Base-by-base conservation (phyloP, 1,140 invertebrate species). In the Lepidurus packardi region DNA sequence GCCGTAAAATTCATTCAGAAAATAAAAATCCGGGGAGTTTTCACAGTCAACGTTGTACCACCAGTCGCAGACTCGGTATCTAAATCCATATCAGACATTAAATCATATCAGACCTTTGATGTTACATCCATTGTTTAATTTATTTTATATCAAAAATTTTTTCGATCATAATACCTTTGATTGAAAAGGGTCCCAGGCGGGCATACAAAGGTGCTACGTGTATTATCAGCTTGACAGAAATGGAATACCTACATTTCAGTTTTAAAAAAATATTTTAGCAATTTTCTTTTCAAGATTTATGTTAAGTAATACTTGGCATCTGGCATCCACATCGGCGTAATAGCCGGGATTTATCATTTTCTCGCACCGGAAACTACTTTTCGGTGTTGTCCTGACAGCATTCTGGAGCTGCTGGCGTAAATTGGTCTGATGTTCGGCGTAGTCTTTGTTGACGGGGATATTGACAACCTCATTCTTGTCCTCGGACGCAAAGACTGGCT, bases 141-240 rank as follows among this genome's bases (percentile, higher is more conserved):
- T 34, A 2, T 34, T 34, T 34, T 34, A 34, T 34, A 2, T 34
- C 34, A 4, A 34, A 4, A 34, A 34, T 4, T 34, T 34, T 4
- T 34, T 34, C 34, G 34, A 34, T 34, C 34, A 4, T 4, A 34
- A 34, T 34, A 82, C 77, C 83, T 78, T 81, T 86, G 85, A 78
- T 83, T 84, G 80, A 86, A 86, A 21, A 86, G 76, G 41, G 85
- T 86, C 9, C 85, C 85, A 79, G 84, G 83, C 13, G 85, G 85
- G 77, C 85, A 86, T 0, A 86, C 80, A 81, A 86, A 86, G 11
- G 82, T 82, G 73, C 80, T 80, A 9, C 53, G 53, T 9, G 82
- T 80, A 21, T 82, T 83, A 76, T 83, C 82, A 34, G 80, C 43
- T 80, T 85, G 84, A 76, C 85, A 86, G 79, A 86, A 84, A 77